phyloP scores from a whole-genome alignment of 2,113 vertebrate species.

The Polypterus senegalus region DNA sequence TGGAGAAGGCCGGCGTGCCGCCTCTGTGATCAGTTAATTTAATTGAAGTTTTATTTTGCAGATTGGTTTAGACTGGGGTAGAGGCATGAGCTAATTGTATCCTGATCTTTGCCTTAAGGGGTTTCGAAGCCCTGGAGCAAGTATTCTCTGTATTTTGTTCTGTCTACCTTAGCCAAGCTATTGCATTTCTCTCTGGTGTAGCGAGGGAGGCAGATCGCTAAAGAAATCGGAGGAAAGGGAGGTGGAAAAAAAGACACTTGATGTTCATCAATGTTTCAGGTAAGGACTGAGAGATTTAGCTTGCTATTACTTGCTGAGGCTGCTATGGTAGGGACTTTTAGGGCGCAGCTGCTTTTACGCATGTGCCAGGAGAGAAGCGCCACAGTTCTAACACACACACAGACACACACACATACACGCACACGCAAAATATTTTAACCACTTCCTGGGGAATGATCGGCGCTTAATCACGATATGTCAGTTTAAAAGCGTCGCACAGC shows the following conservation, averaged over 20 bases:
- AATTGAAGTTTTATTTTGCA: constrained; percentile 78
- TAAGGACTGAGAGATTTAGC: constrained; percentile 73
- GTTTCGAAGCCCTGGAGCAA: constrained; percentile 95
- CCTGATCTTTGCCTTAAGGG: constrained; percentile 99
- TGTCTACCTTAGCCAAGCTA: constrained; percentile 97
- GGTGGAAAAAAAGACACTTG: constrained; percentile 52
- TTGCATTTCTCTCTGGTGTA: constrained; percentile 95
- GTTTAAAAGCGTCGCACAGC: constrained; percentile 18
- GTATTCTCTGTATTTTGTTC: constrained; percentile 95
- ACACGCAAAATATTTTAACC: constrained; percentile 35
- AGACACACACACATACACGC: not conserved
- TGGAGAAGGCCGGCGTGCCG: constrained; percentile 58
- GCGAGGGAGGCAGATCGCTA: constrained; percentile 81
- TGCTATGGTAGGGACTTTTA: constrained; percentile 66
- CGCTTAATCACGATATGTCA: constrained; percentile 20
- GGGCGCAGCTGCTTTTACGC: constrained; percentile 89
- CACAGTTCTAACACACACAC: constrained; percentile 39
- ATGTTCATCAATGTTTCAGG: constrained; percentile 74
- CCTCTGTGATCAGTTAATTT: constrained; percentile 68
- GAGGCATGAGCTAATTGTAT: constrained; percentile 99
- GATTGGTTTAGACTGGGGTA: constrained; percentile 89
- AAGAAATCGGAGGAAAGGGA: constrained; percentile 59
- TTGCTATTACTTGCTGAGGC: constrained; percentile 69
- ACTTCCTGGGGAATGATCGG: constrained; percentile 47
- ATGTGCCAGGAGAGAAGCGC: constrained; percentile 77